Evolutionary conservation across 2,888 invertebrate species (phyloP).

Genomic region (Panzeria rudis): DNA sequence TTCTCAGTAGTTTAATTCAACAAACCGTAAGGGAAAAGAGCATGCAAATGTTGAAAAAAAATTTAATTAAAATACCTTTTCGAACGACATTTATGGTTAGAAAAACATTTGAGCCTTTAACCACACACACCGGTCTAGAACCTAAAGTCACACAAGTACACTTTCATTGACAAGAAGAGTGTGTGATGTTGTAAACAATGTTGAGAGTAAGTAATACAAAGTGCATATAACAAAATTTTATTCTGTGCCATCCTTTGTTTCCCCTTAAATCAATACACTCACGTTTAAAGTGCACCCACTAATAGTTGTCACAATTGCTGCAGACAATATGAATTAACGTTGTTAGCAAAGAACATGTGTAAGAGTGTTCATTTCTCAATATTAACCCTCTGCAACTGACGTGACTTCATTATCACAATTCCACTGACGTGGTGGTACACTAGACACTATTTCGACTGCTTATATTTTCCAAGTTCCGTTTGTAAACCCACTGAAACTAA

Average conservation of each 20-base stretch:
- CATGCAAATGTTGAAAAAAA: constrained; percentile 25
- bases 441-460: too few species aligned
- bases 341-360: constrained; percentile 5
- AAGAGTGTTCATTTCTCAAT: not conserved
- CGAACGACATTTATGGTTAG: constrained; percentile 1
- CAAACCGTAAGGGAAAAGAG: constrained; percentile 17
- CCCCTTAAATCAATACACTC: not conserved
- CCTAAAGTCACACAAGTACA: not conserved
- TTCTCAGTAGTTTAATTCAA: not conserved
- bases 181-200: constrained; percentile 6
- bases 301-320: constrained; percentile 60
- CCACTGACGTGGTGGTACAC: too few species aligned
- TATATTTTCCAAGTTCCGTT: too few species aligned
- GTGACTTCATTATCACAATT: too few species aligned
- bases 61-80: constrained; percentile 64
- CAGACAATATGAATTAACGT: constrained; percentile 53
- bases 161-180: not conserved
- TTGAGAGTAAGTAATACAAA: not conserved
- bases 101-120: not conserved
- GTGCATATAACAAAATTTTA: constrained; percentile 1
- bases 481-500: too few species aligned
- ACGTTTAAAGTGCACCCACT: constrained; percentile 28
- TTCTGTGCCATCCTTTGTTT: constrained; percentile 1
- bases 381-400: not conserved
- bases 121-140: not conserved